Base-by-base conservation (phyloP, 2,113 vertebrate species). In the Callipepla californica region DNA sequence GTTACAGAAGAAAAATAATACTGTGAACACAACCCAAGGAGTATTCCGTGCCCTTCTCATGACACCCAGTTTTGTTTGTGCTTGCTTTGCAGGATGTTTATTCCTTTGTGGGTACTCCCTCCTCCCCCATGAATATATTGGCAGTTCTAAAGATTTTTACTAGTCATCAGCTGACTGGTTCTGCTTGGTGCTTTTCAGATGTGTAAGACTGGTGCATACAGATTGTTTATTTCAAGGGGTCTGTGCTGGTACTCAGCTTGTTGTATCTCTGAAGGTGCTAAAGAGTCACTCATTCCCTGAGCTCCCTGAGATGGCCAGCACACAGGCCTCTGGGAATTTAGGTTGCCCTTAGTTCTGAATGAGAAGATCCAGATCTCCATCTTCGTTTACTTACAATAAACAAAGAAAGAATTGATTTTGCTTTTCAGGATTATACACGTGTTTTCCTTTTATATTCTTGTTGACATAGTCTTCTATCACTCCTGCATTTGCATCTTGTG, bases 31-130 rank as follows among this genome's bases (percentile, higher is more conserved):
- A 72, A 36, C 7, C 20, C 40, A 45, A 48, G 34, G 28, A 30
- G 18, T 42, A 12, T 48, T 81, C 57, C 68, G 3, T 66, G 26
- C 23, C 16, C 10, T 90, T 94, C 62, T 44, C 3, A 0, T 65
- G 48, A 68, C 66, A 72, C 36, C 19, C 48, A 63, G 17, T 76
- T 85, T 1, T 0, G 25, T 42, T 65, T 75, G 22, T 11, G 45
- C 84, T 75, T 93, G 23, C 59, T 69, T 80, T 87, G 50, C 42
- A 73, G 28, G 61, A 53, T 48, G 30, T 79, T 93, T 81, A 30
- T 75, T 88, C 38, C 80, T 92, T 90, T 48, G 40, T 23, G 38
- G 9, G 9, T 63, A n/a, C 11, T 36, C 4, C 13, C 65, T 67
- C 30, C 30, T 58, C 32, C 28, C 17, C 7, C 12, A 51, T 44